Base-by-base conservation (phyloP, 2,888 invertebrate species). In the Latrodectus elegans region DNA sequence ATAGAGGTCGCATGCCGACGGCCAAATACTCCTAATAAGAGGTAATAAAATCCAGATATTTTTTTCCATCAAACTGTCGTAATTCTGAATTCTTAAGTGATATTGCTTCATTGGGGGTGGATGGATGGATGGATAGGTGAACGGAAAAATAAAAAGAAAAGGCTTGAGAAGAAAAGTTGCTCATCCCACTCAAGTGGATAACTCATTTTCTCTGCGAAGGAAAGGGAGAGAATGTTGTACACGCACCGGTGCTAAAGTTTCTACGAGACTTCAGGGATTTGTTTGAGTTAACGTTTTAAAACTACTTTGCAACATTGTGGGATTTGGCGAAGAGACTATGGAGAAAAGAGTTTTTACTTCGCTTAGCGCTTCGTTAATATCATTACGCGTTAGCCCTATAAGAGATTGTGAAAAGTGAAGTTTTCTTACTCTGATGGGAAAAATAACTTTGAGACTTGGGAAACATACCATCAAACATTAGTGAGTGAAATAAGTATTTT, bases 201-300 rank as follows among this genome's bases (percentile, higher is more conserved):
- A 68, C 67, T 68, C 67, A 68, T 68, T 68, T 68, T 26, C 60
- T 60, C n/a, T 6, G n/a, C 12, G 8, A 60, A 60, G 60, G n/a
- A 60, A n/a, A 60, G 60, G 60, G 22, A 17, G 17, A 17, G 60
- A 60, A 60, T 38, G 60, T n/a, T 60, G 4, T 60, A n/a, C 14
- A 60, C 14, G 60, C 11, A 6, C 60, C 60, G 6, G 38, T 38
- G 60, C 60, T 15, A 68, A 68, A 14, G 8, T n/a, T 71, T n/a
- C 49, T 22, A 55, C 55, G 55, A 38, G n/a, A 71, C 70, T 71
- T 17, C 38, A 10, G 60, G 70, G 78, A 55, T 79, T 79, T 71
- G 71, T 79, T 55, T 55, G 55, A 79, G 70, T 79, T 70, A 71
- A 38, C 60, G 71, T 60, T 79, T 79, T 71, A 79, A 79, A 79